Conservation (phyloP, 64 coral and sea anemone genomes). For the Trachythela sp. region DNA sequence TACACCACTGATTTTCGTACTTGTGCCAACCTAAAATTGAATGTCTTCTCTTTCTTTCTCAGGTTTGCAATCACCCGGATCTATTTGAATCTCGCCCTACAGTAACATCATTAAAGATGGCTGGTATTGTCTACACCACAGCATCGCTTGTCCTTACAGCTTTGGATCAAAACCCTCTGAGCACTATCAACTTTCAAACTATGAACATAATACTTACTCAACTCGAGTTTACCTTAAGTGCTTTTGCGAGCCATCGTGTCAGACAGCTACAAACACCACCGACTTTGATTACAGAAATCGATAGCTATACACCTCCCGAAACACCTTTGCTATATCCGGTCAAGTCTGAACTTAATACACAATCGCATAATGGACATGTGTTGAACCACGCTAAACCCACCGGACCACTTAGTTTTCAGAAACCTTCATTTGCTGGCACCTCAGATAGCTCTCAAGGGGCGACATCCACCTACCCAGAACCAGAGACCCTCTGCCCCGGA, state of each 20-base stretch:
- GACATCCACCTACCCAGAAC: neutral
- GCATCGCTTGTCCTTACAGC: conserved; percentile 70
- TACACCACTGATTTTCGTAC: too few relatives aligned
- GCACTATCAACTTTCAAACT: conserved; percentile 62
- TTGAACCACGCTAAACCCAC: neutral
- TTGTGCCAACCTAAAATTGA: neutral
- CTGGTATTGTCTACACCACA: conserved; percentile 66
- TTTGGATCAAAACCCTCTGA: conserved; percentile 78
- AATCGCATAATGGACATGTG: neutral
- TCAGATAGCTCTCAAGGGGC: neutral
- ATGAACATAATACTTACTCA: conserved; percentile 81
- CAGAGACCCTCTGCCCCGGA: neutral
- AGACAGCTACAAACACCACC: conserved; percentile 71
- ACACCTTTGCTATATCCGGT: neutral
- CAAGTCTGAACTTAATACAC: neutral
- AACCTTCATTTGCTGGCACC: neutral
- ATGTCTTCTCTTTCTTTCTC: neutral
- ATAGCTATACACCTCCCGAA: conserved; percentile 48
- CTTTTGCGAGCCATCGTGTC: conserved; percentile 53
- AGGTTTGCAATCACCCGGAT: conserved; percentile 99
- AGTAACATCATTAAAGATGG: conserved; percentile 65
- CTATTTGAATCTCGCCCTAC: conserved; percentile 92
- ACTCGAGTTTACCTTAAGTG: conserved; percentile 68
- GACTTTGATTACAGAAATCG: conserved; percentile 71
- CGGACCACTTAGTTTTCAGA: neutral